Conservation (phyloP, 1,140 invertebrate species). For the Coptotermes formosanus region DNA sequence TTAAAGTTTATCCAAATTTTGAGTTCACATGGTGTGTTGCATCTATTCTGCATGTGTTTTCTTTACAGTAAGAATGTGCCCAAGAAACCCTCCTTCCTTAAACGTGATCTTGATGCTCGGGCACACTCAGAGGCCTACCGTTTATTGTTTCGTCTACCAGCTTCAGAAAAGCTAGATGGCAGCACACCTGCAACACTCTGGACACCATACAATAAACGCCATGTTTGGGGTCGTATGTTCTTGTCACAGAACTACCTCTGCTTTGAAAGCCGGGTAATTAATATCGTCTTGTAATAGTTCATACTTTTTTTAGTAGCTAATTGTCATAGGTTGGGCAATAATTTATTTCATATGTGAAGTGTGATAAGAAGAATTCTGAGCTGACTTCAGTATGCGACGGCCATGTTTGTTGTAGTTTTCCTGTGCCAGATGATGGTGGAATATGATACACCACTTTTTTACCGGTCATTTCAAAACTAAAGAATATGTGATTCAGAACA, state of each 20-base stretch:
- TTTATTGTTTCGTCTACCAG: constrained; percentile 81
- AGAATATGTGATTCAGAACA: no score
- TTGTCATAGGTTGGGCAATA: neutral
- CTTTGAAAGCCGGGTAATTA: constrained; percentile 87
- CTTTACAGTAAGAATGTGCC: constrained; percentile 72
- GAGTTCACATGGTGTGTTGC: neutral
- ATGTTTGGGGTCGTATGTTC: constrained; percentile 87
- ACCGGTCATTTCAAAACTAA: no score
- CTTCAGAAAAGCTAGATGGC: constrained; percentile 89
- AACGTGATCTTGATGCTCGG: constrained; percentile 91
- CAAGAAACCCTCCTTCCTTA: constrained; percentile 84
- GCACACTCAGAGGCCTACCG: constrained; percentile 87
- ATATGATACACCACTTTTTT: no score
- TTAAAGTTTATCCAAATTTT: neutral
- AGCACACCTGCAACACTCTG: constrained; percentile 84
- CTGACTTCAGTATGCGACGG: no score
- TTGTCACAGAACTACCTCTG: constrained; percentile 94
- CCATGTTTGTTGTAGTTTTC: no score
- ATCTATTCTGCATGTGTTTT: constrained; percentile 27
- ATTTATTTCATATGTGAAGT: no score
- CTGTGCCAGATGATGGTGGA: no score
- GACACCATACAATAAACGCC: constrained; percentile 93
- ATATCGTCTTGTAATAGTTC: neutral
- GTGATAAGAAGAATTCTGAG: neutral
- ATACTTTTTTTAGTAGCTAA: no score